A percentile compares a stretch with the other conserved stretches of the same genome.
phyloP scores from a whole-genome alignment of 2,797 vertebrate genomes.

The Luscinia megarhynchos region DNA sequence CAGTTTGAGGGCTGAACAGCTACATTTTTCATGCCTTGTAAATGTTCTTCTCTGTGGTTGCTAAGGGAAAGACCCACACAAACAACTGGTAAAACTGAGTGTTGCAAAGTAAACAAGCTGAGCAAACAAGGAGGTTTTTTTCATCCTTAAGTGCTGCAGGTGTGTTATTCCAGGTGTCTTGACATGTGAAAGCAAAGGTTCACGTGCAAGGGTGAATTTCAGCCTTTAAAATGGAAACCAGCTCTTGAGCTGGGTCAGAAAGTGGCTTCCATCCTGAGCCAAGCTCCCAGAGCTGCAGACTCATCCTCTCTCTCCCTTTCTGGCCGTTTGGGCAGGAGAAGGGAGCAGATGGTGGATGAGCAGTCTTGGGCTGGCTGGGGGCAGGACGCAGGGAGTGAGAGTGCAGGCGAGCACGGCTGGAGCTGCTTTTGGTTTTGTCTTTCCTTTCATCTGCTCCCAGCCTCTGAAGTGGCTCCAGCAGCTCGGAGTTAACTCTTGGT shows the following conservation, averaged over 20 bases:
- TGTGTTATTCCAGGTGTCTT: background rate
- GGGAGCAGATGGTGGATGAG: conserved; percentile 4
- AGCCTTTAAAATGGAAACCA: background rate
- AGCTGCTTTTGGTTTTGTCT: background rate
- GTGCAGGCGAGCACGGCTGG: background rate
- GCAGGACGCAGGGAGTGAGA: background rate
- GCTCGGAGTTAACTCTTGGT: background rate
- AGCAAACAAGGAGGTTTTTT: conserved; percentile 16
- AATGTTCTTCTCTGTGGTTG: conserved; percentile 47
- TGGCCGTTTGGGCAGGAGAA: background rate
- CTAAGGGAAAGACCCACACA: conserved; percentile 63
- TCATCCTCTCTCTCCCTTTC: background rate
- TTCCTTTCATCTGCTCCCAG: background rate
- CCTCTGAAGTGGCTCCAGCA: background rate
- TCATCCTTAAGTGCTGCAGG: background rate
- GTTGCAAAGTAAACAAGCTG: conserved; percentile 45
- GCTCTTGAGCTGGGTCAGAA: background rate
- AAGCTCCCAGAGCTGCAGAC: background rate
- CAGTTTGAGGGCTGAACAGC: background rate
- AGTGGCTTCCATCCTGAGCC: background rate
- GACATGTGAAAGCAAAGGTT: background rate
- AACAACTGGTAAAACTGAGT: conserved; percentile 51
- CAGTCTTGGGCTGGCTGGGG: background rate
- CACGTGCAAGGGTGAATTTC: background rate
- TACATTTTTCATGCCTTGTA: conserved; percentile 45